Conservation (phyloP, 2,113 vertebrate genomes). For the Sterrhoptilus dennistouni region DNA sequence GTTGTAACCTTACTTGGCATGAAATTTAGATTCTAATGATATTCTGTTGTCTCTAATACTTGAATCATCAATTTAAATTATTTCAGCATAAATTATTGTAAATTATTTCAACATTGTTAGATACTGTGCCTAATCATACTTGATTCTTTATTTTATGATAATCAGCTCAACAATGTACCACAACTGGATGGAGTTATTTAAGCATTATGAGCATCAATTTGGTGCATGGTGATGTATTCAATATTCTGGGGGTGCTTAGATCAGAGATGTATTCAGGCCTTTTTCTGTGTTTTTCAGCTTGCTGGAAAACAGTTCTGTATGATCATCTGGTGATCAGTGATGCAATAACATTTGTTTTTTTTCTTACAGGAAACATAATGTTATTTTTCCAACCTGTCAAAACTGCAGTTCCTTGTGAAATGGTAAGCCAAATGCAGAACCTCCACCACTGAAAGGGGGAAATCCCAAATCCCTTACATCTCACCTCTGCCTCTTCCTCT, state of each 20-base stretch:
- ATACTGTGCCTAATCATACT: background rate
- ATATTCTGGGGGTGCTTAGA: background rate
- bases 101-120: background rate
- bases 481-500: background rate
- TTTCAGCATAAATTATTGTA: background rate
- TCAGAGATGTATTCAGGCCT: background rate
- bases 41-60: background rate
- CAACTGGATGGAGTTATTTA: background rate
- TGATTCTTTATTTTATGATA: background rate
- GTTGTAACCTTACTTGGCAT: background rate
- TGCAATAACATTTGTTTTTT: background rate
- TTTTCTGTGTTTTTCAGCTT: background rate
- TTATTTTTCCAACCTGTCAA: background rate
- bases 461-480: background rate
- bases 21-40: background rate
- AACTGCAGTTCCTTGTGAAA: background rate
- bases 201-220: background rate
- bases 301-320: background rate
- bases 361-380: background rate
- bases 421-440: background rate
- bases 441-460: background rate
- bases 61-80: background rate
- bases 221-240: background rate
- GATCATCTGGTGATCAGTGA: background rate
- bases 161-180: background rate